A percentile compares a stretch with the other conserved stretches of the same genome.
These are phyloP conservation scores for Carduelis carduelis DNA, from an alignment of 2,797 vertebrate genomes.

Conservation along the genomic window DNA sequence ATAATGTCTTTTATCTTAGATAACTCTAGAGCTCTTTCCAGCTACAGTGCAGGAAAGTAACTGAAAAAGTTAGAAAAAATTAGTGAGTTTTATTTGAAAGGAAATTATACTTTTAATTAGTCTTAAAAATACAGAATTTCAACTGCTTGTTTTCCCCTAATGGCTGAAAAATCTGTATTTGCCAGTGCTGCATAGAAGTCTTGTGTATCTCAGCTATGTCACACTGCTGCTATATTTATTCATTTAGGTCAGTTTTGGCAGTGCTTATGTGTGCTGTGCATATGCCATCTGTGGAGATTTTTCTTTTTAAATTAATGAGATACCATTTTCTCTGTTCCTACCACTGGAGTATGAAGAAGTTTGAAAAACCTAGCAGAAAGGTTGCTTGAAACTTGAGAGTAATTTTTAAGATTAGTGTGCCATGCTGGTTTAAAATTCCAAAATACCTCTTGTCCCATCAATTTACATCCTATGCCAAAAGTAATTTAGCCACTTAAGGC, in stretches of 20 bases:
- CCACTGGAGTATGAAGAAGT: background rate
- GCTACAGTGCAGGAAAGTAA: background rate
- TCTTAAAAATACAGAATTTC: background rate
- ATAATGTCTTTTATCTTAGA: background rate
- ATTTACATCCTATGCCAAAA: background rate
- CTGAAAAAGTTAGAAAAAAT: background rate
- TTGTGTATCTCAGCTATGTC: background rate
- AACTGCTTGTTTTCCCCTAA: background rate
- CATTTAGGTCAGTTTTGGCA: constrained; percentile 8
- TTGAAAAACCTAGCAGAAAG: background rate
- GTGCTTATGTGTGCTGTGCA: background rate
- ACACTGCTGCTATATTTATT: constrained; percentile 5
- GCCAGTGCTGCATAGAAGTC: background rate
- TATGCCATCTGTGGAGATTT: background rate
- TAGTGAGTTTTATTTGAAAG: background rate
- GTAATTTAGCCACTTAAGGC: background rate
- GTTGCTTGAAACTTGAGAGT: background rate
- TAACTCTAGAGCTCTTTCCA: background rate
- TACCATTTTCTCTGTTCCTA: background rate
- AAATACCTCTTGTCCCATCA: background rate
- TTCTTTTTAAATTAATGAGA: background rate
- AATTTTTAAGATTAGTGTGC: background rate
- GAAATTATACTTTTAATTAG: background rate
- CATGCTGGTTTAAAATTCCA: background rate
- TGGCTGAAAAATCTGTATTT: background rate